Evolutionary conservation across 2,888 invertebrate genomes (phyloP).

Genomic region (Rhogogaster chlorosoma): DNA sequence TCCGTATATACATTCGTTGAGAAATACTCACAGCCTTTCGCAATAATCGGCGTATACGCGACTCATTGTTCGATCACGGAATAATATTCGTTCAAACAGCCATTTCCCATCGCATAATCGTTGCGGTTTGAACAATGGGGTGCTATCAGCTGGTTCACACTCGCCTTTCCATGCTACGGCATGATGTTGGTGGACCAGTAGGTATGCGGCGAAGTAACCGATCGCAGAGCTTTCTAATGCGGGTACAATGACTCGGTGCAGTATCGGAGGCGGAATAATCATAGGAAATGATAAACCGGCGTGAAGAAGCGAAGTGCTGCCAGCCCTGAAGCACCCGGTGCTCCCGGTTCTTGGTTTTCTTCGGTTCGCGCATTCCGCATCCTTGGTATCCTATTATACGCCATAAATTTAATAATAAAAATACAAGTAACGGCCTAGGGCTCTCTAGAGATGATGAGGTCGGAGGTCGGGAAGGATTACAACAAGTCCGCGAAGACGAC

Average conservation of each 20-base stretch:
- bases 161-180: background rate
- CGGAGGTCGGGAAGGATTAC: constrained; percentile 12
- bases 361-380: background rate
- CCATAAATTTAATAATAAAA: background rate
- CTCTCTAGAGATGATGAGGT: constrained; percentile 21
- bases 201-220: background rate
- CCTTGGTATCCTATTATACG: background rate
- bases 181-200: background rate
- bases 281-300: constrained; percentile 10
- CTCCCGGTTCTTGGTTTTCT: background rate
- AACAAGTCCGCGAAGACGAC: background rate
- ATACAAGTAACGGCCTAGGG: background rate
- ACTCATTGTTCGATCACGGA: background rate
- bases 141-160: constrained; percentile 33
- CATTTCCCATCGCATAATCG: constrained; percentile 32
- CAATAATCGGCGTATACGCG: background rate
- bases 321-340: background rate
- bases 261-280: constrained; percentile 55
- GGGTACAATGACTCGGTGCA: constrained; percentile 65
- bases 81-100: constrained; percentile 30
- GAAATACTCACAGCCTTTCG: background rate
- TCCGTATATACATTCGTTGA: background rate
- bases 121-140: background rate
- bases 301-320: background rate
- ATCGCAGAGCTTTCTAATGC: constrained; percentile 68